phyloP scores from a whole-genome alignment of 2,797 vertebrate species.

The Gymnothorax reevesii region DNA sequence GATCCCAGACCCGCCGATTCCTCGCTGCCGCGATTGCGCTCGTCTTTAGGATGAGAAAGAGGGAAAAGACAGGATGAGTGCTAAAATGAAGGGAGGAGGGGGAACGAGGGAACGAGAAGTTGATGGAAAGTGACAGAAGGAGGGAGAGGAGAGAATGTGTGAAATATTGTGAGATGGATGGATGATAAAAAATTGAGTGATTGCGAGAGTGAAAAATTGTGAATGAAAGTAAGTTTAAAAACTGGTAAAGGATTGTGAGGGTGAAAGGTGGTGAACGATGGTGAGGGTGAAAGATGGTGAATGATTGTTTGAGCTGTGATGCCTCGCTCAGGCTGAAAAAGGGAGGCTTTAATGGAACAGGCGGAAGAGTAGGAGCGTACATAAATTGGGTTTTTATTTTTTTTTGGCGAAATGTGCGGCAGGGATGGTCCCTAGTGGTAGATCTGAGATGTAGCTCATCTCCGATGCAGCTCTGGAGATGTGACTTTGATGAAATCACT shows the following conservation, averaged over 20 bases:
- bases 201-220: no score
- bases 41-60: constrained; percentile 58
- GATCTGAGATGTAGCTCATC: constrained; percentile 40
- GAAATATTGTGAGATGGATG: neutral
- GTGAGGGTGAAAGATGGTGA: no score
- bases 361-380: constrained; percentile 40
- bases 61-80: constrained; percentile 54
- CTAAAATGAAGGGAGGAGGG: neutral
- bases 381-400: neutral
- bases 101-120: neutral
- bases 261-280: neutral
- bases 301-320: no score
- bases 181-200: neutral
- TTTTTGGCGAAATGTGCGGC: neutral
- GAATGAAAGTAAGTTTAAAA: no score
- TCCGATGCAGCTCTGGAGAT: constrained; percentile 47
- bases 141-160: constrained; percentile 39
- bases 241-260: neutral
- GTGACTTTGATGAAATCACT: neutral
- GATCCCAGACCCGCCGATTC: constrained; percentile 71
- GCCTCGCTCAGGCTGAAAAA: neutral
- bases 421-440: neutral
- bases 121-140: constrained; percentile 29
- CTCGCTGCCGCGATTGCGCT: constrained; percentile 65
- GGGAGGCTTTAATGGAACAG: constrained; percentile 52